Evolutionary conservation across 2,888 invertebrate genomes (phyloP), one percentile per base, ranked within the genome.

Genomic region (Thelaira solivaga): DNA sequence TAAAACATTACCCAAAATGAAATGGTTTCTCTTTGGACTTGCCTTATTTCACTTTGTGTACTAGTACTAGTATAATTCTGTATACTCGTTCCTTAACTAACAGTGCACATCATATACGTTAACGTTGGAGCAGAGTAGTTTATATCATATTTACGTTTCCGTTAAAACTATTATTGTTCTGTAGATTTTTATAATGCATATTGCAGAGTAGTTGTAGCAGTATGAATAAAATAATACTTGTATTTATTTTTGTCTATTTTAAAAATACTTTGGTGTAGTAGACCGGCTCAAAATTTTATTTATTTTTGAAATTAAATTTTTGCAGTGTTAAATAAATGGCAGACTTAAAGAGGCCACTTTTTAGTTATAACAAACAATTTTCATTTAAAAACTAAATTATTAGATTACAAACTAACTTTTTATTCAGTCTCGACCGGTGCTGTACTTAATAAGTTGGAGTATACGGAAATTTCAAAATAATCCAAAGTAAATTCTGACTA

Each of bases 81-180:
- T 22, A 31, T 10, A 20, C n/a, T n/a, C n/a, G n/a, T n/a, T n/a
- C 2, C 22, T 41, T 39, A 20, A 16, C 76, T 43, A 22, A 10
- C 18, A 31, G 49, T 34, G 2, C 20, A 61, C n/a, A n/a, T 5
- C 34, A 62, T 59, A 62, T 51, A 69, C 53, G 64, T 62, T 64
- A 64, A 68, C 68, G 55, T 59, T 16, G 13, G 51, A 55, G 26
- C 13, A 57, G 57, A 68, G 55, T 55, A 53, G 69, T n/a, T 74
- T 65, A 59, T 34, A 61, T 74, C 45, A 73, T 74, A 78, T 61
- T 69, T 74, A 68, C 78, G 78, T 69, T 74, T 78, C 78, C 78
- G 57, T 47, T 69, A 20, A 45, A 62, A 55, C 45, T 8, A 61
- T 61, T 45, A 61, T 45, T 45, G 45, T 36, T 34, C 39, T 49